Conservation (phyloP, 2,888 invertebrate species). For the Orthosia gothica region DNA sequence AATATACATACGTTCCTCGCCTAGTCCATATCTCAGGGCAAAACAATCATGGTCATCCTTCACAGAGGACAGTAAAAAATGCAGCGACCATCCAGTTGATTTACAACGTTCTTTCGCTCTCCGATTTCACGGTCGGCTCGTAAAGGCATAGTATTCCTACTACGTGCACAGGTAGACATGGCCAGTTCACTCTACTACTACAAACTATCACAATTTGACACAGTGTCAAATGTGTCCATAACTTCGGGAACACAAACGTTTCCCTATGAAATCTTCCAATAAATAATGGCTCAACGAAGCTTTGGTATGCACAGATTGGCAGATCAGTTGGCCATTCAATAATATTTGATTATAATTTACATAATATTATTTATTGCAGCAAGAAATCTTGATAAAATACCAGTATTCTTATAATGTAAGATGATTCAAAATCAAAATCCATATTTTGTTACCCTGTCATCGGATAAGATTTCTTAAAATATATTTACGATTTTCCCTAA, state of each 20-base stretch:
- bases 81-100: conserved; percentile 77
- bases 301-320: conserved; percentile 36
- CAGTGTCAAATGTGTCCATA: conserved; percentile 20
- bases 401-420: conserved; percentile 36
- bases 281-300: conserved; percentile 21
- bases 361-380: conserved; percentile 53
- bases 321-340: conserved; percentile 20
- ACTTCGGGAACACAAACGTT: conserved; percentile 17
- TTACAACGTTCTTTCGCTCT: conserved; percentile 78
- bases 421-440: conserved; percentile 38
- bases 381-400: conserved; percentile 42
- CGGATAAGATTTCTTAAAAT: conserved; percentile 60
- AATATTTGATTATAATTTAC: conserved; percentile 40
- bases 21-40: conserved; percentile 42
- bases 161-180: conserved; percentile 48
- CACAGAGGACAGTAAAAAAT: conserved; percentile 77
- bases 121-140: conserved; percentile 77
- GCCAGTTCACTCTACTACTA: conserved; percentile 15
- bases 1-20: background rate
- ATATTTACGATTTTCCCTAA: conserved; percentile 46
- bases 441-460: conserved; percentile 55
- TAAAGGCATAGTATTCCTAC: conserved; percentile 63
- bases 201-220: conserved; percentile 37
- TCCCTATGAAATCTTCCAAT: conserved; percentile 33
- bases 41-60: conserved; percentile 68